Conservation (phyloP, 1,140 invertebrate species). For the Choristoneura fumiferana region DNA sequence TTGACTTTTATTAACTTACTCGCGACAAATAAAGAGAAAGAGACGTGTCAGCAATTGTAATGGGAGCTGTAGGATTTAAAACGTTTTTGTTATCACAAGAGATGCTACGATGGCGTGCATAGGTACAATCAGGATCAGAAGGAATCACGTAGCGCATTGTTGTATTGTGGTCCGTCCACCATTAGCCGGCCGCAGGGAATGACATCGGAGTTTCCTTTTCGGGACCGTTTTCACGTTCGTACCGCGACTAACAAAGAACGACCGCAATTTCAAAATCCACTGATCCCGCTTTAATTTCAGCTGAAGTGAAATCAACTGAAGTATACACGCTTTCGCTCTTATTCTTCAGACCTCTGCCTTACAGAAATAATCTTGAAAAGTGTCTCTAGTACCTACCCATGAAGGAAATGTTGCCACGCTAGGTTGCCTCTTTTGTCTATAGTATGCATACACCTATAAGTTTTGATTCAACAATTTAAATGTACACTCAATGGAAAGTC, state of each 20-base stretch:
- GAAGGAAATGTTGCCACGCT: no score
- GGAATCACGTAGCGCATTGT: constrained; percentile 2
- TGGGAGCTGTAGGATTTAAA: no score
- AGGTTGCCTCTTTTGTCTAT: no score
- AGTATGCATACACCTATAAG: no score
- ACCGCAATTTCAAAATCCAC: constrained; percentile 31
- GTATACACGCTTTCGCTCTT: constrained; percentile 53
- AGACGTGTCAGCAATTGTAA: no score
- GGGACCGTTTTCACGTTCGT: constrained; percentile 16
- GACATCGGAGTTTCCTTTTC: neutral
- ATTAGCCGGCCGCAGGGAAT: neutral
- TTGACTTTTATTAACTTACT: no score
- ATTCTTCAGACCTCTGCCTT: constrained; percentile 34
- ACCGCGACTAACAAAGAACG: constrained; percentile 21
- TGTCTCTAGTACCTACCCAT: no score
- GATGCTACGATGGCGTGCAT: neutral
- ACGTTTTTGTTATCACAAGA: no score
- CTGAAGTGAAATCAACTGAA: constrained; percentile 46
- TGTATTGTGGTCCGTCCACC: neutral
- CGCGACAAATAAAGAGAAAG: no score
- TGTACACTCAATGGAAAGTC: no score
- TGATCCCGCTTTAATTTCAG: constrained; percentile 36
- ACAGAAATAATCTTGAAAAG: constrained; percentile 20
- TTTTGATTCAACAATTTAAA: no score
- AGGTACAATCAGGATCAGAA: neutral